phyloP scores from a whole-genome alignment of 2,888 invertebrate genomes.

The Cheiracanthium punctorium region DNA sequence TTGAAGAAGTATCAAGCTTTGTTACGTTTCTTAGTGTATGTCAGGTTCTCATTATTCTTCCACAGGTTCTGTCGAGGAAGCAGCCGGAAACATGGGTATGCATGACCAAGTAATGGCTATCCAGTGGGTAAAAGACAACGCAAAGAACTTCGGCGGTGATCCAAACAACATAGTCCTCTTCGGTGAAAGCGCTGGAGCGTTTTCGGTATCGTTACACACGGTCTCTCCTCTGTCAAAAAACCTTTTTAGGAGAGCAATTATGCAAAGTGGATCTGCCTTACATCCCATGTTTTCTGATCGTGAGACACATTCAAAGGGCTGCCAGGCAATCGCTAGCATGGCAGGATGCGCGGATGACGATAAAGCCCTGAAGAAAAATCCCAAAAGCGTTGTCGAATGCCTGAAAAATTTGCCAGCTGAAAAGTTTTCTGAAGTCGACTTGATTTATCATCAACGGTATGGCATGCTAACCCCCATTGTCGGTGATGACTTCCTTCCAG shows the following conservation, averaged over 20 bases:
- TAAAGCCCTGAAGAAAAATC: background rate
- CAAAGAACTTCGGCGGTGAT: slow-evolving; percentile 45
- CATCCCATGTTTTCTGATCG: background rate
- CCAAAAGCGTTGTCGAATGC: too few species aligned
- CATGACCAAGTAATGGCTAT: slow-evolving; percentile 24
- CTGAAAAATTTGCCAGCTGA: too few species aligned
- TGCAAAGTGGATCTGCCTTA: slow-evolving; percentile 44
- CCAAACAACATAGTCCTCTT: slow-evolving; percentile 45
- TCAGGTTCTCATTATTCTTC: too few species aligned
- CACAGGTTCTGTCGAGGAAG: background rate
- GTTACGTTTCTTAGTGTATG: too few species aligned
- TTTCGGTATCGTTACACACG: too few species aligned
- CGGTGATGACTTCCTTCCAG: too few species aligned
- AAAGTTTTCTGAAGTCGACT: too few species aligned
- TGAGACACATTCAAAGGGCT: background rate
- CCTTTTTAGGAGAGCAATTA: slow-evolving; percentile 42
- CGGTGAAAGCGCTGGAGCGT: slow-evolving; percentile 48
- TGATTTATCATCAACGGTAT: too few species aligned
- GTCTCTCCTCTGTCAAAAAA: slow-evolving; percentile 42
- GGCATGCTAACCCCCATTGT: too few species aligned
- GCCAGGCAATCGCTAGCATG: too few species aligned
- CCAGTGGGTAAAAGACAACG: slow-evolving; percentile 53
- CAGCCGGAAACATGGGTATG: slow-evolving; percentile 38
- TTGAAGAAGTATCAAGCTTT: too few species aligned
- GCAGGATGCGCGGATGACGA: slow-evolving; percentile 20